Evolutionary conservation across 2,797 vertebrate species (phyloP).

Genomic region (Danionella dracula): DNA sequence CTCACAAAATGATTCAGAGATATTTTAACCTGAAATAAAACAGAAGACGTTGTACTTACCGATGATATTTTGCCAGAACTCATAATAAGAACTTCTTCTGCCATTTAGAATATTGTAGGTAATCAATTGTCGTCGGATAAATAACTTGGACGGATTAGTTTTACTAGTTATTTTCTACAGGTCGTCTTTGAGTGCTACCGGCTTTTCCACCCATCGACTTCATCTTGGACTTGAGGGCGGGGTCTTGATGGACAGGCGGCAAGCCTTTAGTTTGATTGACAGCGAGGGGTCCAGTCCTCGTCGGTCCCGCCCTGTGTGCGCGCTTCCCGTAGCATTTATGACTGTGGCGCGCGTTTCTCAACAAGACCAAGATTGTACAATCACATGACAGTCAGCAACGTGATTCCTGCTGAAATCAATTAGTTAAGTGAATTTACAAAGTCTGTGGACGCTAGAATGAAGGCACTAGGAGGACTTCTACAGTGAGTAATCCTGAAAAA

Average conservation of each 20-base stretch:
- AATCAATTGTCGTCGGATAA: background rate
- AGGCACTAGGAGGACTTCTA: constrained; percentile 1
- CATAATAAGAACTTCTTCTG: constrained; percentile 67
- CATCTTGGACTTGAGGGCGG: constrained; percentile 47
- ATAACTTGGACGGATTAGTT: background rate
- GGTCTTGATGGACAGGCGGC: constrained; percentile 23
- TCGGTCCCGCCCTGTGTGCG: background rate
- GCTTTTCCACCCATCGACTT: constrained; percentile 35
- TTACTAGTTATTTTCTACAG: constrained; percentile 19
- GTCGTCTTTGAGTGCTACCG: constrained; percentile 26
- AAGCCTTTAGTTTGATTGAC: constrained; percentile 20
- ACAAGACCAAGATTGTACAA: constrained; percentile 55
- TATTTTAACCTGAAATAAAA: background rate
- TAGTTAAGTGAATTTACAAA: constrained; percentile 70
- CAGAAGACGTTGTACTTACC: constrained; percentile 56
- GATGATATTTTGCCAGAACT: constrained; percentile 58
- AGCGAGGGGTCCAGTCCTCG: constrained; percentile 25
- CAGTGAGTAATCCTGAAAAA: constrained; percentile 24
- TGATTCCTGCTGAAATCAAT: constrained; percentile 73
- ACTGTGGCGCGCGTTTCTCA: constrained; percentile 10
- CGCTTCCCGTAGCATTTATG: background rate
- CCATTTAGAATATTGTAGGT: constrained; percentile 57
- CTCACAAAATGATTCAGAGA: background rate
- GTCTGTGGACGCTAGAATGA: constrained; percentile 26
- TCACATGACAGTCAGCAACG: constrained; percentile 73